Base-by-base conservation (phyloP, 2,797 vertebrate genomes). In the Neostethus bicornis region DNA sequence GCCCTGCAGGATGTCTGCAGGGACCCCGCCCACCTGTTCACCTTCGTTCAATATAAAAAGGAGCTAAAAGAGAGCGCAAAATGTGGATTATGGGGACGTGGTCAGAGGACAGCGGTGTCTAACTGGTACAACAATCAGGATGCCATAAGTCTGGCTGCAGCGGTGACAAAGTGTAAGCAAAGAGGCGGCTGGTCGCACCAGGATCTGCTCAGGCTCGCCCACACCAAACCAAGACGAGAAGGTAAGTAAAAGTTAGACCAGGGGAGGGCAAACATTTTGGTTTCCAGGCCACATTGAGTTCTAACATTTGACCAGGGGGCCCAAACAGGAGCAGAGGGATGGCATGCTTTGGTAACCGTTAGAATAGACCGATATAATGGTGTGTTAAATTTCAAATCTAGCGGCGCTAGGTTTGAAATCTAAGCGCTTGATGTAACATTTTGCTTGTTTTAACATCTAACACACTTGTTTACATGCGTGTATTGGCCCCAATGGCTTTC, bases 81-180 rank as follows among this genome's bases (percentile, higher is more conserved):
- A 52, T 95, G 94, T 68, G 96, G 96, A 61, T 97, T 98, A 61
- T 98, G 96, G 96, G 96, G 96, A 1, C 94, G 96, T 11, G 95
- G 94, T 3, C 89, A 98, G 69, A 91, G 96, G 69, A 98, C 94
- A 86, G 94, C 94, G 0, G 89, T 98, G 45, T 93, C 94, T 10
- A 93, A 95, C 81, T 98, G 96, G 96, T 98, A 98, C 80, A 97
- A 95, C 61, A 90, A 90, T 9, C 95, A 95, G 73, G 94, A 92
- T 31, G 90, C 93, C 35, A 85, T 96, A 90, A 89, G 87, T 53
- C 85, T 97, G 49, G 96, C 96, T 20, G 86, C 85, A 49, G 92
- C 93, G 0, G 93, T 98, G 71, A 97, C 96, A 70, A 94, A 91
- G 72, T 96, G 94, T 76, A 98, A 95, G 70, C 93, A 96, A 67